Base-by-base conservation (phyloP, 2,888 invertebrate genomes). In the Pristionchus entomophagus region DNA sequence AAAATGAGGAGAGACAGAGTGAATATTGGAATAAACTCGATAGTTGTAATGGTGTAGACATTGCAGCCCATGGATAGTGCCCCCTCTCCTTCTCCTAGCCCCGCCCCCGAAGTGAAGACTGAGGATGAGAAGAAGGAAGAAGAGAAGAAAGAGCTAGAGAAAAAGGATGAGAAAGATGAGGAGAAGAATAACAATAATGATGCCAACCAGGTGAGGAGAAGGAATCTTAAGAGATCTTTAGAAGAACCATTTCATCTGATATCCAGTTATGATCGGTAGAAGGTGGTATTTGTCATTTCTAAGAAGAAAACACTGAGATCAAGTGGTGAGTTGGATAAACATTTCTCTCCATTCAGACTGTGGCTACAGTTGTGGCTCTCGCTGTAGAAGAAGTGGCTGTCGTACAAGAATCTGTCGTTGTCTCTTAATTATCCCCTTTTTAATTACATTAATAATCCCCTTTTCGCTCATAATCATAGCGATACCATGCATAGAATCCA, bases 141-240 rank as follows among this genome's bases (percentile, higher is more conserved):
- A n/a, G n/a, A n/a, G n/a, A n/a, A 73, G 73, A 35, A 35, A 17
- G 41, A 73, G 22, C n/a, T n/a, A n/a, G n/a, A n/a, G n/a, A n/a
- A n/a, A n/a, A n/a, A n/a, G n/a, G n/a, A n/a, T n/a, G n/a, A n/a
- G n/a, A n/a, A n/a, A n/a, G 49, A 51, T 2, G 78, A 78, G 49
- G 49, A 45, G 78, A 78, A 78, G 49, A 78, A 78, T 19, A 78
- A 78, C 26, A 78, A 78, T 19, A 19, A 17, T 38, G 69, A 69
- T 69, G 35, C 69, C 22, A 26, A 12, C 3, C 69, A 38, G 22
- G 69, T 69, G 38, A 69, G 69, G 8, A 45, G 45, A n/a, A n/a
- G n/a, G n/a, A n/a, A n/a, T n/a, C n/a, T n/a, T n/a, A n/a, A n/a
- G n/a, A n/a, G n/a, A n/a, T n/a, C n/a, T n/a, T n/a, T n/a, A n/a